A percentile compares a stretch with the other conserved stretches of the same genome.
Conservation (phyloP, 1,140 invertebrate genomes). For the Cepaea nemoralis region DNA sequence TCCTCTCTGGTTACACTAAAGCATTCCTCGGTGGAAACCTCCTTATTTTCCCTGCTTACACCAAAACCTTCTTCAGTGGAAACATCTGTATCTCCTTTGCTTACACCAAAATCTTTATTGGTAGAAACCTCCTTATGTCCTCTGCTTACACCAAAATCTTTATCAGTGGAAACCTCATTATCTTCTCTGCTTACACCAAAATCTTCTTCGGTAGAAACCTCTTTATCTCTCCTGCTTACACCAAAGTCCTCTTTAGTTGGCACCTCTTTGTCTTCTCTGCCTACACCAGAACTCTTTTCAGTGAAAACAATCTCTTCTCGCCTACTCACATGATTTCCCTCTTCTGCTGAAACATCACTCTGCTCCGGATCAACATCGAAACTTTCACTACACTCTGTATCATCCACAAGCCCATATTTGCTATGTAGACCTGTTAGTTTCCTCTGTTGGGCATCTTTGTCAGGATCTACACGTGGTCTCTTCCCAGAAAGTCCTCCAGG, state of each 20-base stretch:
- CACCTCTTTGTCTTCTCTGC: neutral
- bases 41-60: too few relatives aligned
- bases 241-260: neutral
- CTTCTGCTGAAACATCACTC: slow-evolving; percentile 1
- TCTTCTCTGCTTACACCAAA: too few relatives aligned
- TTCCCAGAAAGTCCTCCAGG: neutral
- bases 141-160: too few relatives aligned
- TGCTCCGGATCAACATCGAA: slow-evolving; percentile 44
- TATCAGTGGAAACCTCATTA: too few relatives aligned
- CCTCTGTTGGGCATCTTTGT: slow-evolving; percentile 29
- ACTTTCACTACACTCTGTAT: slow-evolving; percentile 27
- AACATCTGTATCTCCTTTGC: too few relatives aligned
- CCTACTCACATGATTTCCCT: neutral
- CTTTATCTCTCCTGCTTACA: too few relatives aligned
- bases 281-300: neutral
- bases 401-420: slow-evolving; percentile 41
- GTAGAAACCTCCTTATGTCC: too few relatives aligned
- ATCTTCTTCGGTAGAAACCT: too few relatives aligned
- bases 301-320: neutral
- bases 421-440: slow-evolving; percentile 42
- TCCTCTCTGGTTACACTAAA: too few relatives aligned
- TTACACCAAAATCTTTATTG: too few relatives aligned
- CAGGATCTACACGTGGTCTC: neutral
- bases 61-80: too few relatives aligned
- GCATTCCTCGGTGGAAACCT: too few relatives aligned